Conservation (phyloP, 2,113 vertebrate genomes). For the Aramus guarauna region DNA sequence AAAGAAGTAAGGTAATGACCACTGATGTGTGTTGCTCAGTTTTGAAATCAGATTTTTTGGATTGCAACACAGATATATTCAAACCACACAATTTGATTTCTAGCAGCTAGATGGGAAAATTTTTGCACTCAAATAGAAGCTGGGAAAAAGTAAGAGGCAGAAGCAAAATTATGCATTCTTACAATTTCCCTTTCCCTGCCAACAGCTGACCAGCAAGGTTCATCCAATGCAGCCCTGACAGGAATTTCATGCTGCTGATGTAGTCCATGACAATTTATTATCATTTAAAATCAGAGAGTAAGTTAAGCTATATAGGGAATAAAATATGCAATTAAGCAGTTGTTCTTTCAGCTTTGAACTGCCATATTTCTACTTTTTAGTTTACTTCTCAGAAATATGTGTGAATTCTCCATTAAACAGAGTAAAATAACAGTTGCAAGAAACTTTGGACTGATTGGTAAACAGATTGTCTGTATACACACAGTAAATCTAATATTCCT, state of each 20-base stretch:
- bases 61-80: neutral
- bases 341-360: neutral
- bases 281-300: neutral
- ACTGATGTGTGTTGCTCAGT: neutral
- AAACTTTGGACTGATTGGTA: neutral
- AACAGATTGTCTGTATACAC: neutral
- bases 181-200: neutral
- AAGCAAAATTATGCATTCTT: neutral
- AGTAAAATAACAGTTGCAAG: neutral
- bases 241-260: neutral
- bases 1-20: neutral
- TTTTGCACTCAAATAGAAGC: neutral
- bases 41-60: neutral
- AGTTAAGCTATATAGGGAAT: neutral
- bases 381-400: neutral
- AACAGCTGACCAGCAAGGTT: neutral
- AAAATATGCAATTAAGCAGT: neutral
- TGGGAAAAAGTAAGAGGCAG: neutral
- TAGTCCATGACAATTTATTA: neutral
- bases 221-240: neutral
- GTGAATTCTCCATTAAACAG: neutral
- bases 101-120: neutral
- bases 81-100: neutral
- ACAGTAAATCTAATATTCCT: neutral
- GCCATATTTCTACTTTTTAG: neutral